Percentiles rank a stretch among this genome's conserved stretches.
Conservation (phyloP, 2,888 invertebrate species). For the Phymatocera aterrima region DNA sequence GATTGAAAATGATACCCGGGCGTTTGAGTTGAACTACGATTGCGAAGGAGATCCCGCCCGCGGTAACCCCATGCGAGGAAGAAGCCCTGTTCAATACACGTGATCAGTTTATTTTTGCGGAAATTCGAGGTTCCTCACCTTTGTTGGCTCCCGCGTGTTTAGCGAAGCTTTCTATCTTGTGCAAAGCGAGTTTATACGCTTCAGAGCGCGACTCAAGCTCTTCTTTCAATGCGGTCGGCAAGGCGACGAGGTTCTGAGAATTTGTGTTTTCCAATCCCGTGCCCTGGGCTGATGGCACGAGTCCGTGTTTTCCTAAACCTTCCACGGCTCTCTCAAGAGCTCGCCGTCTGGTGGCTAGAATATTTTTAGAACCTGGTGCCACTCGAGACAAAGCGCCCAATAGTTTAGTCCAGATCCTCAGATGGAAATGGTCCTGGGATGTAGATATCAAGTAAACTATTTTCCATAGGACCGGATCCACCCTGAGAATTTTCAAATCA, state of each 20-base stretch:
- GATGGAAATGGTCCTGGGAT: conserved; percentile 61
- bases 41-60: conserved; percentile 10
- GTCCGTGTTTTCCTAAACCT: conserved; percentile 91
- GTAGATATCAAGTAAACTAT: conserved; percentile 86
- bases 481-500: conserved; percentile 74
- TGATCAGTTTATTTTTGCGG: conserved; percentile 26
- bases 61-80: not conserved
- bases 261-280: conserved; percentile 50
- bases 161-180: conserved; percentile 83
- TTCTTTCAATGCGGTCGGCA: conserved; percentile 88
- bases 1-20: conserved; percentile 8
- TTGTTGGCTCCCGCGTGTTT: conserved; percentile 57
- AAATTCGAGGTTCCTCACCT: conserved; percentile 34
- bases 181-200: conserved; percentile 90
- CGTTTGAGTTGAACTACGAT: not conserved
- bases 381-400: conserved; percentile 60
- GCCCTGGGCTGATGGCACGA: conserved; percentile 79
- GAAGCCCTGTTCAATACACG: conserved; percentile 4
- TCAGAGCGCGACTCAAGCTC: conserved; percentile 91
- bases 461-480: conserved; percentile 91
- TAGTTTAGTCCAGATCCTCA: conserved; percentile 66
- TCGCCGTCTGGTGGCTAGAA: conserved; percentile 82
- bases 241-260: conserved; percentile 79
- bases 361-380: conserved; percentile 80
- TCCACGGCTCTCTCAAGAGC: conserved; percentile 91